Conservation (phyloP, 2,888 invertebrate genomes). For the Pharmacophagus antenor region DNA sequence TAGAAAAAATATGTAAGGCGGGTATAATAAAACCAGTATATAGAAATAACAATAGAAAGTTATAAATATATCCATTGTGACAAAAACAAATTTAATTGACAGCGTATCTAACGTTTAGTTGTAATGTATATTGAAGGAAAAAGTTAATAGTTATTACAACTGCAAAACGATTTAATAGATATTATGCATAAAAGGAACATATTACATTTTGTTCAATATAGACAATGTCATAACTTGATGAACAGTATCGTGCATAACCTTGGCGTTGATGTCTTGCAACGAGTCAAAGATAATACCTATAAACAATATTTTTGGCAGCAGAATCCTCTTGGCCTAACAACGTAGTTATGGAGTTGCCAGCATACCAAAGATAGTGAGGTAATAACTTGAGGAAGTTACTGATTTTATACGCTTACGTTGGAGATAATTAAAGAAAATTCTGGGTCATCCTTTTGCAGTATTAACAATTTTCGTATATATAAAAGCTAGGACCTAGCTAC, state of each 20-base stretch:
- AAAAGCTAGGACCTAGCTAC: background rate
- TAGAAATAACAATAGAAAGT: too few species aligned
- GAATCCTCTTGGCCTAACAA: background rate
- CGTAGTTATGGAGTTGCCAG: constrained; percentile 11
- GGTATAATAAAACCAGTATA: too few species aligned
- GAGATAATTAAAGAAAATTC: background rate
- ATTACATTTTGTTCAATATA: too few species aligned
- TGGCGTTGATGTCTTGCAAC: background rate
- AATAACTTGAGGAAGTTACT: background rate
- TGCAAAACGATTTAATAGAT: too few species aligned
- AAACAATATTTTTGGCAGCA: constrained; percentile 15
- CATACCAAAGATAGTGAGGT: background rate
- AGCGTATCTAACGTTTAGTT: too few species aligned
- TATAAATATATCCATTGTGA: too few species aligned
- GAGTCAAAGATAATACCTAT: constrained; percentile 1
- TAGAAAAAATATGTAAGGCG: too few species aligned
- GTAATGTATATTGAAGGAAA: too few species aligned
- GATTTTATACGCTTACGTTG: background rate
- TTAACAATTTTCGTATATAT: background rate
- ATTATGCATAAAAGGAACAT: too few species aligned
- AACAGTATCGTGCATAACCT: background rate
- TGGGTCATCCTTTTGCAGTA: background rate
- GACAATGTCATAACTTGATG: background rate
- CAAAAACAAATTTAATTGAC: too few species aligned
- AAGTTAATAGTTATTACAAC: too few species aligned